phyloP scores from a whole-genome alignment of 2,797 vertebrate species.

The Hemibagrus guttatus region DNA sequence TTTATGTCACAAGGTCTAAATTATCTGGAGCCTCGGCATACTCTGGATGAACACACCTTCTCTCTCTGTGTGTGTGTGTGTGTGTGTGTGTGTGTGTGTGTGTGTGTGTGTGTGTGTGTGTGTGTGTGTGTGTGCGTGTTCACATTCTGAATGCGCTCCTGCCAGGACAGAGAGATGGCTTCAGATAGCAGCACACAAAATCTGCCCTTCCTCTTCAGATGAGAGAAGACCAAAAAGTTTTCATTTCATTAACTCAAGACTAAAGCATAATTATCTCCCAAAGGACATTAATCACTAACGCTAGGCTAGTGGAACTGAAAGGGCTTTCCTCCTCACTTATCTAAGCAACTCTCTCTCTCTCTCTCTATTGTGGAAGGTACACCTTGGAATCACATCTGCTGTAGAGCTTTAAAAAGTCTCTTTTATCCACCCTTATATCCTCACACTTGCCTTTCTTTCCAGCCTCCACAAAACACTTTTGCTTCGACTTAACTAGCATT shows the following conservation, averaged over 20 bases:
- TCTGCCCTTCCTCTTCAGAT: slow-evolving; percentile 70
- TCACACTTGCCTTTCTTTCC: slow-evolving; percentile 39
- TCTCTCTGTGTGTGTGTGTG: not conserved
- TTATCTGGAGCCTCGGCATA: not conserved
- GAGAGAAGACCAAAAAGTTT: slow-evolving; percentile 67
- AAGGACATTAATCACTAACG: slow-evolving; percentile 76
- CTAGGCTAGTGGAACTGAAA: slow-evolving; percentile 74
- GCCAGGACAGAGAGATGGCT: slow-evolving; percentile 75
- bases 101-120: not conserved
- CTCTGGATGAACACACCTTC: not conserved
- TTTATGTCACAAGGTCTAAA: not conserved
- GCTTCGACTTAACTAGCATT: not conserved
- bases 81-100: not conserved
- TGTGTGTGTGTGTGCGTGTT: not conserved
- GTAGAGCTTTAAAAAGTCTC: slow-evolving; percentile 44
- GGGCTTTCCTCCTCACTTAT: slow-evolving; percentile 70
- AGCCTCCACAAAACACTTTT: not conserved
- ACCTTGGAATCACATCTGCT: slow-evolving; percentile 52
- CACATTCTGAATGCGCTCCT: slow-evolving; percentile 58
- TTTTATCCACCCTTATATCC: slow-evolving; percentile 49
- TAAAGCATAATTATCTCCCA: slow-evolving; percentile 82
- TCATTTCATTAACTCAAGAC: slow-evolving; percentile 80
- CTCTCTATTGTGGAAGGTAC: slow-evolving; percentile 19
- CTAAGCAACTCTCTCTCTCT: slow-evolving; percentile 59
- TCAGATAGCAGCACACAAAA: slow-evolving; percentile 76